Evolutionary conservation across 2,113 vertebrate genomes (phyloP).

Genomic region (Sakesphorus luctuosus): DNA sequence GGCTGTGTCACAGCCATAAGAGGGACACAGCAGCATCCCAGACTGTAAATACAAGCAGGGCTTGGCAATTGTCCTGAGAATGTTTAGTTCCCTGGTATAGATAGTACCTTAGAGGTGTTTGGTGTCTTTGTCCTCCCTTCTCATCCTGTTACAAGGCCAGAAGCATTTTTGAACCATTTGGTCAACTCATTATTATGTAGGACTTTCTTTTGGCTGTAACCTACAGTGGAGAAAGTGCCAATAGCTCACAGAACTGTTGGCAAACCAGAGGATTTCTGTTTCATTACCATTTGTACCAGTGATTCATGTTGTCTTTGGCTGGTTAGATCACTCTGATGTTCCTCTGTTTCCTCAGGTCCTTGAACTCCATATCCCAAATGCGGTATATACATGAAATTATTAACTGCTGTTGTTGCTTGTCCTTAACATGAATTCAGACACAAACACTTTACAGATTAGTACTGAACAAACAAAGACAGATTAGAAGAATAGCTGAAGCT

Average conservation of each 20-base stretch:
- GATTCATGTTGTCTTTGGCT: not conserved
- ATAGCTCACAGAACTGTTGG: not conserved
- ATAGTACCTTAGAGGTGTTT: not conserved
- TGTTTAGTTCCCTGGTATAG: not conserved
- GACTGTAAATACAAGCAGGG: not conserved
- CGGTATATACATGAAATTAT: not conserved
- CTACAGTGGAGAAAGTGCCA: not conserved
- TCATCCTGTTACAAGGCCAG: not conserved
- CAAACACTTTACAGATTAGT: not conserved
- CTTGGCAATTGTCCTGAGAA: not conserved
- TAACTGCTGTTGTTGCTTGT: not conserved
- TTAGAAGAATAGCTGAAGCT: not conserved
- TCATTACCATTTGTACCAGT: not conserved
- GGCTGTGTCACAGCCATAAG: not conserved
- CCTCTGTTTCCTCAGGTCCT: not conserved
- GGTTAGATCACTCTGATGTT: not conserved
- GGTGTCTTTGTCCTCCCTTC: not conserved
- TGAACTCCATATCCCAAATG: not conserved
- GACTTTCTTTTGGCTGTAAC: not conserved
- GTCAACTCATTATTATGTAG: not conserved
- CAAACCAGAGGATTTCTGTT: not conserved
- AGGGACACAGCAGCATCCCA: not conserved
- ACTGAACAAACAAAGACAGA: not conserved
- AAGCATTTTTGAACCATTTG: not conserved
- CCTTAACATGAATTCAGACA: not conserved